Evolutionary conservation across 2,113 vertebrate species (phyloP).

Genomic region (Corvus hawaiiensis): DNA sequence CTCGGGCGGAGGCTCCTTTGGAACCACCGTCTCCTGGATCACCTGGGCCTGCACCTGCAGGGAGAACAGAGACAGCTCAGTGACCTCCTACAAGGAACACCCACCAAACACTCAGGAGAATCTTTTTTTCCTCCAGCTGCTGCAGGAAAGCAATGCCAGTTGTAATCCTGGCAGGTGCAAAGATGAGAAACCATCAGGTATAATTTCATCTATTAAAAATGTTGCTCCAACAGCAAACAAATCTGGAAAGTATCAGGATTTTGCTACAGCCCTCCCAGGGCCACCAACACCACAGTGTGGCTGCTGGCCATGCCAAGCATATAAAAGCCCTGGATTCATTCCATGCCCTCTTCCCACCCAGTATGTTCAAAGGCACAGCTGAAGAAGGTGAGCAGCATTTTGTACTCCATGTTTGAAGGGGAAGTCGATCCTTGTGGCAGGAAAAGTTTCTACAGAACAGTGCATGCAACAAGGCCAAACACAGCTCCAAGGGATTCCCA

Average conservation of each 20-base stretch:
- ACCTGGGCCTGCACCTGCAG: constrained; percentile 91
- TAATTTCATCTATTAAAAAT: background rate
- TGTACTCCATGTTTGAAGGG: background rate
- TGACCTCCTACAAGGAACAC: rapidly evolving
- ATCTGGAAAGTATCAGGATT: background rate
- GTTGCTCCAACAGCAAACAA: background rate
- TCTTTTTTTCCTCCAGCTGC: background rate
- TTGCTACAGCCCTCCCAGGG: background rate
- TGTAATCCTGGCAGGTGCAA: background rate
- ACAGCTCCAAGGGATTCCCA: background rate
- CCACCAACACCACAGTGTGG: background rate
- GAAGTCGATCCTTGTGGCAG: background rate
- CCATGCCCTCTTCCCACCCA: background rate
- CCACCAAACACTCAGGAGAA: background rate
- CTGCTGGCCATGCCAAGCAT: background rate
- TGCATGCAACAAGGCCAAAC: background rate
- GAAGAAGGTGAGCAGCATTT: background rate
- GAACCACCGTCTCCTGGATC: constrained; percentile 90
- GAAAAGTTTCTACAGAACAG: background rate
- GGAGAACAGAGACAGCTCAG: rapidly evolving
- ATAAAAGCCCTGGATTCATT: background rate
- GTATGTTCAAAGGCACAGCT: background rate
- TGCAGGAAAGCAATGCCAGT: rapidly evolving
- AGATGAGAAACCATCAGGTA: background rate
- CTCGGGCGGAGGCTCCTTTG: constrained; percentile 94